Evolutionary conservation across 2,113 vertebrate species (phyloP), one percentile per base, ranked within the genome.

Genomic region (Podilymbus podiceps): DNA sequence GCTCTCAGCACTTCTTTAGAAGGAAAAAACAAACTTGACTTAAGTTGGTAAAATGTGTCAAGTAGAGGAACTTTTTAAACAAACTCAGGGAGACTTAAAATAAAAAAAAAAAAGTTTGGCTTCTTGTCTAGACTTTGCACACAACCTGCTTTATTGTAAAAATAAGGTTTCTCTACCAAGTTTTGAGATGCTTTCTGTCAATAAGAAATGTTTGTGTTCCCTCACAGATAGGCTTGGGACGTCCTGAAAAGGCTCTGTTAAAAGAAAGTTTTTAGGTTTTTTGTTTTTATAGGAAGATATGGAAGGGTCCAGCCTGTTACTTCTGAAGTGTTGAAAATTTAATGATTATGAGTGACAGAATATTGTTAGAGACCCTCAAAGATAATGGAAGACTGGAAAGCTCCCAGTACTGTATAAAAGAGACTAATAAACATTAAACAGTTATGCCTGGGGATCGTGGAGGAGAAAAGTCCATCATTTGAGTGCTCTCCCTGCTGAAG

Each of bases 21-120:
- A 95, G 67, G 60, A 81, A 90, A 42, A 90, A 96, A 79, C 59
- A 79, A 76, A n/a, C 55, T 92, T 93, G 40, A 20, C 8, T 90
- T 88, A 38, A 20, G 25, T 21, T 85, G 58, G 8, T 76, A 33
- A 86, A 88, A 55, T 53, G 62, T 74, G 40, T 35, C 22, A 17
- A 49, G 9, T 7, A 31, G 19, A 74, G 21, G n/a, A 86, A 44
- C 16, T 90, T 67, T 71, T 46, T 66, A 40, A 88, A 30, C 28
- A 63, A 44, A 71, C 23, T 14, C 59, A 21, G n/a, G n/a, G 38
- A 85, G 76, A 46, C 15, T 85, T 49, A 23, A 50, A 24, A 31
- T 66, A 64, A 46, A 49, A 59, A 40, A 75, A 67, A 2, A 27
- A 31, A 4, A 47, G 6, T 33, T 88, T 79, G 30, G 18, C 89